Evolutionary conservation across 23 tunicate genomes (phyloP).

Genomic region (Oikopleura dioica): DNA sequence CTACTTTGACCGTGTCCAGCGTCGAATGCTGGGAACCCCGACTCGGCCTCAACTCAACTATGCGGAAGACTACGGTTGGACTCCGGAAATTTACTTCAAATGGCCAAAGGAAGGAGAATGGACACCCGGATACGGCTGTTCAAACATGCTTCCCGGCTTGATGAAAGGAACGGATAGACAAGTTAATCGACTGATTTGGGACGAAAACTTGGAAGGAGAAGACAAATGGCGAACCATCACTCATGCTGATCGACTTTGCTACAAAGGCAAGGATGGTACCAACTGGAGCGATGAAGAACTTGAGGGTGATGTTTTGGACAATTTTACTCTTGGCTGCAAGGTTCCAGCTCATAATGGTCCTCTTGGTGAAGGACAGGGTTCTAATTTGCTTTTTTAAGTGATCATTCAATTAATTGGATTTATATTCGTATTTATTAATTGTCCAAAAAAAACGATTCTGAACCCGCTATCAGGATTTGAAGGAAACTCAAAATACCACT

Average conservation of each 20-base stretch:
- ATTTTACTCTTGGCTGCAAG: slow-evolving; percentile 1
- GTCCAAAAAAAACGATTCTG: too few relatives aligned
- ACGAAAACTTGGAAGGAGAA: neutral
- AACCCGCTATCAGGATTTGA: too few relatives aligned
- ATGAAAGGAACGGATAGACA: neutral
- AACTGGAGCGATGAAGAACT: too few relatives aligned
- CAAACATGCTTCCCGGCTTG: neutral
- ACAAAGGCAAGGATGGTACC: neutral
- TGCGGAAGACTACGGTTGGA: neutral
- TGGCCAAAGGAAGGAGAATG: slow-evolving; percentile 6
- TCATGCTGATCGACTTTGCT: slow-evolving; percentile 10
- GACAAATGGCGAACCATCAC: slow-evolving; percentile 1
- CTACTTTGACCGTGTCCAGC: neutral
- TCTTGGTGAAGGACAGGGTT: slow-evolving; percentile 10
- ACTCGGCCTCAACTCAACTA: neutral
- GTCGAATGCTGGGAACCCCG: neutral
- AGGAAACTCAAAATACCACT: neutral
- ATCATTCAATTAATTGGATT: too few relatives aligned
- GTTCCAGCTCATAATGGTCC: slow-evolving; percentile 9
- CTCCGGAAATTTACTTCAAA: neutral
- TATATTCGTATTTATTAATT: too few relatives aligned
- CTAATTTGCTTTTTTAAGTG: too few relatives aligned
- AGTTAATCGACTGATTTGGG: neutral
- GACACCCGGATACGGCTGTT: neutral
- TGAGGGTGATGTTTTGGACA: too few relatives aligned